Base-by-base conservation (phyloP, 2,888 invertebrate species). In the Coelopa pilipes region DNA sequence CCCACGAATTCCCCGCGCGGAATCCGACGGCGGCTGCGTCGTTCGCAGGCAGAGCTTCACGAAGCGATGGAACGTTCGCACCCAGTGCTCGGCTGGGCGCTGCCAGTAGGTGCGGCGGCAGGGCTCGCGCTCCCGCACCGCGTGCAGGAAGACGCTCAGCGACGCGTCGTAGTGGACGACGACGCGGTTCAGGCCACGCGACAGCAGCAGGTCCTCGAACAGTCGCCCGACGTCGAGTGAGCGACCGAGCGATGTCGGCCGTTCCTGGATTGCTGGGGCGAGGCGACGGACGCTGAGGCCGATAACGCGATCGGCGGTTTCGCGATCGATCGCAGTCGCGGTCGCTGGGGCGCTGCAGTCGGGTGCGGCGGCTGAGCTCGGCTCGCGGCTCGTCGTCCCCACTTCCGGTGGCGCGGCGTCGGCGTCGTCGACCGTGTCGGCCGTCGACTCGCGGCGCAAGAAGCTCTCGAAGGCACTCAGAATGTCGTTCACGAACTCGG, bases 401-500 rank as follows among this genome's bases (percentile, higher is more conserved):
- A 70, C 73, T 68, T 17, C 67, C 49, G 47, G 17, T 17, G 46
- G 17, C 3, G 21, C 13, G 17, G 13, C 50, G 34, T 59, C 50
- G 24, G 21, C 72, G 24, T 62, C 60, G 60, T 34, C 34, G 34
- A 24, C n/a, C 65, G 49, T 75, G 34, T n/a, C 13, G n/a, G n/a
- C n/a, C n/a, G n/a, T n/a, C 10, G 69, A 66, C 47, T 75, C 71
- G 66, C 79, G 78, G 21, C 63, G 65, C 17, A 81, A 66, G 73
- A 81, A 77, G 3, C 76, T 70, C 73, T 84, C 82, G 65, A 82
- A 82, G 13, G 79, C 81, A 76, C 80, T 82, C 21, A 86, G 79
- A 75, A 87, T 81, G 79, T 86, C 86, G 73, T 72, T 82, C 10
- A 86, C 84, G 76, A 86, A 82, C 4, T 83, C 82, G 9, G 83